Percentiles rank a stretch among this genome's conserved stretches.
Conservation (phyloP, 2,113 vertebrate genomes). For the Brienomyrus longianalis region DNA sequence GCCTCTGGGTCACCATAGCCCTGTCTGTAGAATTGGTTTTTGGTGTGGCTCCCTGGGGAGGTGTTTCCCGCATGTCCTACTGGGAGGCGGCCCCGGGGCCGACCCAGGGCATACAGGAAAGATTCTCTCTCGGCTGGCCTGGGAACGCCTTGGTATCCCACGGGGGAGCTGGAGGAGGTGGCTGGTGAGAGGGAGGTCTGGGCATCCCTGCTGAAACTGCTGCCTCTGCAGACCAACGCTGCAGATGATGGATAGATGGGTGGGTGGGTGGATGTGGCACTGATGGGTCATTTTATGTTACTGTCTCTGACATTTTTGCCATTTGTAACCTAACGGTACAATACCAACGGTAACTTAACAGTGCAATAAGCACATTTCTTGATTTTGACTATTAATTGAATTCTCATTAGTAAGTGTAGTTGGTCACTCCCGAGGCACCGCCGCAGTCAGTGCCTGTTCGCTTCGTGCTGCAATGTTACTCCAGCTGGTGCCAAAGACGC, state of each 20-base stretch:
- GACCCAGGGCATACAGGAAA: no score
- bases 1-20: background rate
- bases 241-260: background rate
- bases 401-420: background rate
- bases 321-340: background rate
- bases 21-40: background rate
- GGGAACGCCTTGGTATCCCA: no score
- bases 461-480: conserved; percentile 24
- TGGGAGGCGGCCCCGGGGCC: no score
- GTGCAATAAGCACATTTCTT: background rate
- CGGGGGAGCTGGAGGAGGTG: no score
- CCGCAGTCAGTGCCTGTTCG: background rate
- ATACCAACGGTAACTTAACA: background rate
- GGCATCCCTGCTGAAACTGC: no score
- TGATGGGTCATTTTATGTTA: background rate
- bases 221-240: background rate
- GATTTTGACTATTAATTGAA: background rate
- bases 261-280: background rate
- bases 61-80: no score
- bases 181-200: background rate
- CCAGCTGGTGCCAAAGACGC: conserved; percentile 40
- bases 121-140: no score
- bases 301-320: background rate
- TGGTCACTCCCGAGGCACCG: background rate
- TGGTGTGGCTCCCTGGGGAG: background rate